Percentiles rank a stretch among this genome's conserved stretches.
These are phyloP conservation scores for Willowsia nigromaculata DNA, from an alignment of 2,888 invertebrate species.

Conservation along the genomic window DNA sequence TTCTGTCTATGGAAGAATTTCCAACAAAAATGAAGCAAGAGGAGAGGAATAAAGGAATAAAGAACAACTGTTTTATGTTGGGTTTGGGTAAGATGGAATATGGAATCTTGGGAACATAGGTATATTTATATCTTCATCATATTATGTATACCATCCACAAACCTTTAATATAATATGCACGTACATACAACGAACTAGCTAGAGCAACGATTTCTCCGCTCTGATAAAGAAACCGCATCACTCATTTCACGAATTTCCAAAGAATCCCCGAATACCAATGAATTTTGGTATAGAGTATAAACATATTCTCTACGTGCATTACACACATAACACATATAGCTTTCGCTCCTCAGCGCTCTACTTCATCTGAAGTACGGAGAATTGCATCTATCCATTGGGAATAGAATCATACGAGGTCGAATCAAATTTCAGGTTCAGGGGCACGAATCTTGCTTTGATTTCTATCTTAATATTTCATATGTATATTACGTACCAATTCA, in stretches of 20 bases:
- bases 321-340: not conserved
- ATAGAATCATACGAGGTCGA: constrained; percentile 15
- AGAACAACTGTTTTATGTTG: not conserved
- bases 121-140: too few relatives aligned
- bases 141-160: too few relatives aligned
- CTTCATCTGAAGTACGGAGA: not conserved
- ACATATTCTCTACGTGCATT: not conserved
- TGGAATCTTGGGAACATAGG: constrained; percentile 34
- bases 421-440: constrained; percentile 66
- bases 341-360: not conserved
- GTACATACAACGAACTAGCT: too few relatives aligned
- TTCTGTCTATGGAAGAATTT: not conserved
- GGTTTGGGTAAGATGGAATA: not conserved
- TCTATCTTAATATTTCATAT: not conserved
- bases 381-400: constrained; percentile 55
- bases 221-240: constrained; percentile 2
- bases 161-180: constrained; percentile 42
- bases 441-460: constrained; percentile 43
- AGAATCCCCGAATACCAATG: constrained; percentile 14
- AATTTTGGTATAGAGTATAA: not conserved
- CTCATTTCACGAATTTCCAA: constrained; percentile 44
- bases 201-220: too few relatives aligned
- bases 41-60: not conserved
- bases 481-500: too few relatives aligned
- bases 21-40: not conserved